Percentiles rank a stretch among this genome's conserved stretches.
Conservation (phyloP, 2,797 vertebrate species). For the Mus caroli region DNA sequence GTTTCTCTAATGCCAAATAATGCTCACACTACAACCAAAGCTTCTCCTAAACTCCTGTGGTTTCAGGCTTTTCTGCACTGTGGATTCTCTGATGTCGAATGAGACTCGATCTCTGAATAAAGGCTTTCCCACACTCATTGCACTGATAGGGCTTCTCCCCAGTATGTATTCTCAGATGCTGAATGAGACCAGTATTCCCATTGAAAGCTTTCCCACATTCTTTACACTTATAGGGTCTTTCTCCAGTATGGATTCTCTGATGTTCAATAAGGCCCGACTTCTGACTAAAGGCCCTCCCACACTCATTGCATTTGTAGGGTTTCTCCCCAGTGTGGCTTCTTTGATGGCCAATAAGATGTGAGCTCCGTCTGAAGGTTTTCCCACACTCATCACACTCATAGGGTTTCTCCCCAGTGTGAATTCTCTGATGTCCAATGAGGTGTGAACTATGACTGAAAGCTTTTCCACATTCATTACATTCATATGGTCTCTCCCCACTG, state of each 20-base stretch:
- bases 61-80: slow-evolving; percentile 83
- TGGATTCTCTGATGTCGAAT: slow-evolving; percentile 86
- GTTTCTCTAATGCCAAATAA: slow-evolving; percentile 68
- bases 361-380: slow-evolving; percentile 86
- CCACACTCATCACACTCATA: slow-evolving; percentile 86
- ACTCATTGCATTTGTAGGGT: slow-evolving; percentile 84
- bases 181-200: slow-evolving; percentile 85
- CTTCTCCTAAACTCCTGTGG: slow-evolving; percentile 74
- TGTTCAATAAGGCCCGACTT: slow-evolving; percentile 86
- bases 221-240: slow-evolving; percentile 84
- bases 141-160: slow-evolving; percentile 87
- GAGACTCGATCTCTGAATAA: slow-evolving; percentile 84
- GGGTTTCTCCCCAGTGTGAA: slow-evolving; percentile 82
- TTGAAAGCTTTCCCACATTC: slow-evolving; percentile 88
- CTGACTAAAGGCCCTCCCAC: slow-evolving; percentile 86
- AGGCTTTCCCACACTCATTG: slow-evolving; percentile 85
- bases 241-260: slow-evolving; percentile 85
- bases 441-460: slow-evolving; percentile 85
- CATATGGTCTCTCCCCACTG: slow-evolving; percentile 86
- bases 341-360: slow-evolving; percentile 85
- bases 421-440: slow-evolving; percentile 85
- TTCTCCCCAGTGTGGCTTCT: slow-evolving; percentile 88
- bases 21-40: slow-evolving; percentile 70
- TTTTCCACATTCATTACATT: slow-evolving; percentile 79
- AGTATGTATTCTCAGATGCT: slow-evolving; percentile 86